phyloP scores from a whole-genome alignment of 2,113 vertebrate species.

The Corythaixoides concolor region DNA sequence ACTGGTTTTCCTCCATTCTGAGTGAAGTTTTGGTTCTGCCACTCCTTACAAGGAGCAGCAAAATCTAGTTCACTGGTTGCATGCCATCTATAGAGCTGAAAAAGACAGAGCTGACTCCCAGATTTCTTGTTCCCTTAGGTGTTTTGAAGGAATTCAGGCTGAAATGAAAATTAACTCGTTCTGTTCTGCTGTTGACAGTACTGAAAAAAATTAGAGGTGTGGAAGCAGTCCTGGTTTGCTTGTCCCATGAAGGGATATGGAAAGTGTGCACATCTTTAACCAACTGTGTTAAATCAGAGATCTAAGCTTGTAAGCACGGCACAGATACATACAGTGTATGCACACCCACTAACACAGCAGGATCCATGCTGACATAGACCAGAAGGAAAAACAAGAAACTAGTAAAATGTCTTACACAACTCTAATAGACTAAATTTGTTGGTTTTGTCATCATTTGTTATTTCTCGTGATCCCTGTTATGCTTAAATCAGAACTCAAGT shows the following conservation, averaged over 20 bases:
- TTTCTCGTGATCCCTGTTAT: not conserved
- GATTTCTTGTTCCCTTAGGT: not conserved
- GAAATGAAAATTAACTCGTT: not conserved
- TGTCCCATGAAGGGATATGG: not conserved
- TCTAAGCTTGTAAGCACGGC: not conserved
- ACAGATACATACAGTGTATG: not conserved
- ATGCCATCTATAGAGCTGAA: rapidly evolving
- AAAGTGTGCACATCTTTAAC: not conserved
- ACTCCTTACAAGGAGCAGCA: not conserved
- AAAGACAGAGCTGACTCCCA: not conserved
- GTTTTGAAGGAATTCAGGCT: not conserved
- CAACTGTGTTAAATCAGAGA: not conserved
- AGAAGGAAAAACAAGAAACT: not conserved
- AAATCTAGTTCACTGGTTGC: not conserved
- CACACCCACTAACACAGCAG: not conserved
- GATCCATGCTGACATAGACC: not conserved
- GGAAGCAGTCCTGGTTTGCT: not conserved
- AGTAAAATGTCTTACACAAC: not conserved
- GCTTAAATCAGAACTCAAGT: not conserved
- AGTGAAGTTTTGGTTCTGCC: not conserved
- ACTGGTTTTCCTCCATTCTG: not conserved
- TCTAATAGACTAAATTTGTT: not conserved
- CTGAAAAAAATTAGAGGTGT: not conserved
- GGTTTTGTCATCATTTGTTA: not conserved
- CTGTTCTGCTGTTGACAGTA: not conserved